phyloP scores from a whole-genome alignment of 2,888 invertebrate genomes.

The Halictus ligatus region DNA sequence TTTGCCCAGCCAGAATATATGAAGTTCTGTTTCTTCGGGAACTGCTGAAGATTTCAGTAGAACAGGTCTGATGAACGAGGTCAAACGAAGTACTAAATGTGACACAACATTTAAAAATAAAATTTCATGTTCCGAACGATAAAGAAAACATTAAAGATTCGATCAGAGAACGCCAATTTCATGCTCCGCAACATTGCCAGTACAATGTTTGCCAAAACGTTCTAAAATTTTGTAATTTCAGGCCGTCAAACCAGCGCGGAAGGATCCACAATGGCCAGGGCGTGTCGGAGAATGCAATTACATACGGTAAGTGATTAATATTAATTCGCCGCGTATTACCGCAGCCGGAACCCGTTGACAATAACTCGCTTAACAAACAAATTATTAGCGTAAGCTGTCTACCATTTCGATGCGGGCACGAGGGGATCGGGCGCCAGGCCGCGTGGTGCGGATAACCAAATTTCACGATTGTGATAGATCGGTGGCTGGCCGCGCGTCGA shows the following conservation, averaged over 20 bases:
- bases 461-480: constrained; percentile 35
- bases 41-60: neutral
- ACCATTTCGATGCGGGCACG: neutral
- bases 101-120: too few relatives aligned
- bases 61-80: neutral
- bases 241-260: constrained; percentile 3
- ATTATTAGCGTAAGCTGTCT: constrained; percentile 50
- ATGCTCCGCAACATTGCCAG: neutral
- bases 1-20: too few relatives aligned
- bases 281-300: constrained; percentile 22
- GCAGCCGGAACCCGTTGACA: constrained; percentile 13
- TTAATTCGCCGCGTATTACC: constrained; percentile 40
- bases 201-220: neutral
- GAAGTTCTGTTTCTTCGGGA: too few relatives aligned
- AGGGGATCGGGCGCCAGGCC: neutral
- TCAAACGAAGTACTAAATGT: neutral
- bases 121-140: too few relatives aligned
- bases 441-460: constrained; percentile 26
- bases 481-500: constrained; percentile 6
- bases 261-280: constrained; percentile 3
- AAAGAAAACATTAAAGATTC: neutral
- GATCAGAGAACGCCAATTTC: neutral
- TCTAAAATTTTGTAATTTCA: neutral
- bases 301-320: constrained; percentile 48
- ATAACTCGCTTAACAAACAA: constrained; percentile 49